Conservation (phyloP, 2,113 vertebrate species). For the Marmota flaviventris region DNA sequence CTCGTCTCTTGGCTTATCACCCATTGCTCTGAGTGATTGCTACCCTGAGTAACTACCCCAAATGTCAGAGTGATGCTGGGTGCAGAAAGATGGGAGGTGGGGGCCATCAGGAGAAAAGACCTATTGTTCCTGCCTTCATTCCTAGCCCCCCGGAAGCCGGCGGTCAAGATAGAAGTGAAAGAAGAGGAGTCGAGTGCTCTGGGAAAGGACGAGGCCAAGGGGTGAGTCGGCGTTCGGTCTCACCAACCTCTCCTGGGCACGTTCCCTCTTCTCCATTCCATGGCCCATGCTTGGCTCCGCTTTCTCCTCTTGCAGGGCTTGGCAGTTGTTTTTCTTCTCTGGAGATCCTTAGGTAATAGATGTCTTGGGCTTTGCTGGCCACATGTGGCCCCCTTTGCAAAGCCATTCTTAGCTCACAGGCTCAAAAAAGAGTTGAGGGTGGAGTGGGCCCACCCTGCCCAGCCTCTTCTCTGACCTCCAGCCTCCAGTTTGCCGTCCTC, state of each 20-base stretch:
- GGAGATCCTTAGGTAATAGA: not conserved
- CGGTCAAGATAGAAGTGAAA: slow-evolving; percentile 65
- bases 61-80: not conserved
- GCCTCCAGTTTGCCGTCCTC: not conserved
- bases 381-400: not conserved
- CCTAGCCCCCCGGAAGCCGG: slow-evolving; percentile 90
- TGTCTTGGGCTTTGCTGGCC: not conserved
- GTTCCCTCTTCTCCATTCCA: not conserved
- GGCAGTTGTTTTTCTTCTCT: not conserved
- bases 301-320: not conserved
- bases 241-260: not conserved
- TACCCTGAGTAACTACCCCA: rapidly evolving
- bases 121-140: not conserved
- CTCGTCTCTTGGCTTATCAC: not conserved
- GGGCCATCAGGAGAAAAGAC: not conserved
- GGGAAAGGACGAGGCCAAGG: not conserved
- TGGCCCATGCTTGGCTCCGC: not conserved
- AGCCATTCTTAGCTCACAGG: not conserved
- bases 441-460: not conserved
- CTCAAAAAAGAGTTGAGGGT: not conserved
- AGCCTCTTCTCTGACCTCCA: not conserved
- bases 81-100: too few species aligned
- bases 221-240: not conserved
- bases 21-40: rapidly evolving
- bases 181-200: not conserved